Percentiles rank a stretch among this genome's conserved stretches.
Conservation (phyloP, 2,888 invertebrate genomes). For the Chloroclystis v-ata region DNA sequence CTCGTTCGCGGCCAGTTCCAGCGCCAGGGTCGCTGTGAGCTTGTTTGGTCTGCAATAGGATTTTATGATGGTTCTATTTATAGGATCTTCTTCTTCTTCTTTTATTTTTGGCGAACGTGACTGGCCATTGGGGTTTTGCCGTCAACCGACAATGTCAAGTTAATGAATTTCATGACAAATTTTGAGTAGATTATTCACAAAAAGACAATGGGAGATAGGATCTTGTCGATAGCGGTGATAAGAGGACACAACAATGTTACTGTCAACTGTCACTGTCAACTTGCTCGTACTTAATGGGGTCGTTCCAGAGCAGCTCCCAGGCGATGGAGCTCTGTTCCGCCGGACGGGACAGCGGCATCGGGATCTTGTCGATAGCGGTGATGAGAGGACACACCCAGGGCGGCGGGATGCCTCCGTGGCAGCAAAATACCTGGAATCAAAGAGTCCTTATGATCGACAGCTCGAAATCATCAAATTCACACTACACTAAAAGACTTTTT, state of each 20-base stretch:
- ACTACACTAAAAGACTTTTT: too few species aligned
- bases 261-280: background rate
- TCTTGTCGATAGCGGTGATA: slow-evolving; percentile 80
- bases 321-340: slow-evolving; percentile 83
- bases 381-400: slow-evolving; percentile 81
- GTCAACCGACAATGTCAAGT: too few species aligned
- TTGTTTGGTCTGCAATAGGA: slow-evolving; percentile 54
- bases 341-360: slow-evolving; percentile 80
- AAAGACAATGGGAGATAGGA: too few species aligned
- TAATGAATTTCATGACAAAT: too few species aligned
- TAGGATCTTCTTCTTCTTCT: too few species aligned
- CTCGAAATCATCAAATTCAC: too few species aligned
- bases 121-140: too few species aligned
- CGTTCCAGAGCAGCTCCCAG: slow-evolving; percentile 90
- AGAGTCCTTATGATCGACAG: too few species aligned
- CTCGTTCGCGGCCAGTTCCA: slow-evolving; percentile 76
- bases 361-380: slow-evolving; percentile 81
- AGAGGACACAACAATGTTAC: slow-evolving; percentile 81
- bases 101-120: too few species aligned
- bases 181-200: too few species aligned
- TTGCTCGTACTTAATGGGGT: slow-evolving; percentile 77
- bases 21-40: slow-evolving; percentile 63
- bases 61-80: too few species aligned
- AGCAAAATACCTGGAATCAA: slow-evolving; percentile 81
- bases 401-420: slow-evolving; percentile 88